A percentile compares a stretch with the other conserved stretches of the same genome.
Evolutionary conservation across 2,888 invertebrate genomes (phyloP).

Genomic region (Fragum whitleyi): DNA sequence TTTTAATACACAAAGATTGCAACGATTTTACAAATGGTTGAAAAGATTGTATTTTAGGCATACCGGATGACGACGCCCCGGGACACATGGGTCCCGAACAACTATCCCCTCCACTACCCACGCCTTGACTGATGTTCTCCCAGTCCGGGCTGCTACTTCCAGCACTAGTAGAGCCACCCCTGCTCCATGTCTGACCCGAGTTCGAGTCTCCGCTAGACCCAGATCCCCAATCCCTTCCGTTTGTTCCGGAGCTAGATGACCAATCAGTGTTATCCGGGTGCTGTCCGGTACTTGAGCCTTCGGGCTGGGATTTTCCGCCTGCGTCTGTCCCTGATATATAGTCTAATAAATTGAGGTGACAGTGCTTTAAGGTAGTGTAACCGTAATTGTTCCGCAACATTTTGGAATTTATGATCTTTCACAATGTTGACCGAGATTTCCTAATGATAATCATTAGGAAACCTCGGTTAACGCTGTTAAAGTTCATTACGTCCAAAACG

Average conservation of each 20-base stretch:
- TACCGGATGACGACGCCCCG: not conserved
- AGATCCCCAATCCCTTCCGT: not conserved
- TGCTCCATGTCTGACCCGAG: not conserved
- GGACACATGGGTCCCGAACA: conserved; percentile 19
- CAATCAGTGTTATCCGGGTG: not conserved
- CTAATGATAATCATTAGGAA: no score
- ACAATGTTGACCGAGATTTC: no score
- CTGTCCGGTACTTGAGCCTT: not conserved
- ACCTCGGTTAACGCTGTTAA: no score
- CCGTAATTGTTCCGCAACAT: no score
- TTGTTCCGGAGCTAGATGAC: not conserved
- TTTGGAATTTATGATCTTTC: no score
- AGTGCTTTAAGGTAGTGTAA: no score
- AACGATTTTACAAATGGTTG: no score
- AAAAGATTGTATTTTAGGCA: no score
- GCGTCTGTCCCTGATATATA: no score
- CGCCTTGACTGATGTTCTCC: not conserved
- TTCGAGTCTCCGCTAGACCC: not conserved
- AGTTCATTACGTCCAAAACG: no score
- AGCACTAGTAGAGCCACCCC: not conserved
- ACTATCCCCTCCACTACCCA: not conserved
- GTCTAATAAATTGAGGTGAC: no score
- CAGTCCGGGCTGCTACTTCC: not conserved
- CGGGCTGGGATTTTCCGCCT: not conserved
- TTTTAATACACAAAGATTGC: no score